Evolutionary conservation across 2,113 vertebrate genomes (phyloP).

Genomic region (Atractosteus spatula): DNA sequence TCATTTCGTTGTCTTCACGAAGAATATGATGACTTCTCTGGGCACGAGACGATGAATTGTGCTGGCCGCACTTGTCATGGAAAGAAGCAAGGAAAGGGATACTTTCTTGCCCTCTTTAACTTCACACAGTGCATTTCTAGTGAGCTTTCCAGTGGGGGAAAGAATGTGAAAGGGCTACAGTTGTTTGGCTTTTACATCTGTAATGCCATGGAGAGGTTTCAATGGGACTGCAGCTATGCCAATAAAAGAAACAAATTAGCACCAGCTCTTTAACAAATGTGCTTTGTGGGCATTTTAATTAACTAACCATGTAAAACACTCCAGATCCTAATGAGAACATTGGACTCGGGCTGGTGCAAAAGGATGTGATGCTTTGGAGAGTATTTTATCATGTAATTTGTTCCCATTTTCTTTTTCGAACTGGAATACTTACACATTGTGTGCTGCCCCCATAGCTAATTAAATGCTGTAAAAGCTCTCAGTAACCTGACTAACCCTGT

Average conservation of each 20-base stretch:
- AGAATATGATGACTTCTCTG: too few relatives aligned
- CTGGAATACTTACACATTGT: not conserved
- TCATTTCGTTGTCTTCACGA: too few relatives aligned
- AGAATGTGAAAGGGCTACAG: conserved; percentile 13
- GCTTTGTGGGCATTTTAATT: conserved; percentile 7
- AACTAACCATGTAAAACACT: not conserved
- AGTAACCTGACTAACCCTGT: too few relatives aligned
- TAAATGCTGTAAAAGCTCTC: not conserved
- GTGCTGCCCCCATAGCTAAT: not conserved
- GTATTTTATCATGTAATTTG: not conserved
- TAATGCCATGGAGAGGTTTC: not conserved
- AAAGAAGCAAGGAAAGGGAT: not conserved
- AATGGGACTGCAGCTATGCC: conserved; percentile 11
- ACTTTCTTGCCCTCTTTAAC: conserved; percentile 7
- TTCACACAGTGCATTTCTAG: conserved; percentile 15
- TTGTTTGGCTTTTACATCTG: not conserved
- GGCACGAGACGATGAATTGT: too few relatives aligned
- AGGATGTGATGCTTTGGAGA: not conserved
- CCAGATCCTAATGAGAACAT: not conserved
- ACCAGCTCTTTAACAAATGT: conserved; percentile 13
- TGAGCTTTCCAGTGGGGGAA: conserved; percentile 15
- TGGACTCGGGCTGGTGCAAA: not conserved
- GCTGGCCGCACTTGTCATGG: too few relatives aligned
- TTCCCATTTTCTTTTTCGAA: not conserved
- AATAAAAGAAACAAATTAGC: conserved; percentile 40